phyloP scores from a whole-genome alignment of 2,888 invertebrate genomes.

The Tetragonisca angustula region DNA sequence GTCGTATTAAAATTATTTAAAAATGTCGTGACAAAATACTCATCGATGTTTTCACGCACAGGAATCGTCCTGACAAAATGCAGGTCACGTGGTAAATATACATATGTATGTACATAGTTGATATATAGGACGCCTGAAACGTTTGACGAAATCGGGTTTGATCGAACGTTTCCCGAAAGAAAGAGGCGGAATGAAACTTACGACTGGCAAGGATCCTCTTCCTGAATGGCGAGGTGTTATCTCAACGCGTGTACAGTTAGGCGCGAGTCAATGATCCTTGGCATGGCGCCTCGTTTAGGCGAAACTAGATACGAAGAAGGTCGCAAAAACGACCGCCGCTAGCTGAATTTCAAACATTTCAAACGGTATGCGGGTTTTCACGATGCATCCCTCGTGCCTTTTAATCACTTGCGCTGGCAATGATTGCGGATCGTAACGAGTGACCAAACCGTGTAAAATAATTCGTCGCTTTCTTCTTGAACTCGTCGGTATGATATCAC shows the following conservation, averaged over 20 bases:
- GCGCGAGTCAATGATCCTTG: conserved; percentile 77
- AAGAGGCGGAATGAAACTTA: conserved; percentile 8
- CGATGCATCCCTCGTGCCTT: conserved; percentile 9
- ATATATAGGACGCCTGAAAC: conserved; percentile 48
- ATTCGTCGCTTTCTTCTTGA: too few relatives aligned
- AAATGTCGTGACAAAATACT: neutral
- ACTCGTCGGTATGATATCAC: too few relatives aligned
- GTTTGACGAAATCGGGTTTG: conserved; percentile 62
- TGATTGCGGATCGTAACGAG: too few relatives aligned
- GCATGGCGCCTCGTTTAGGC: conserved; percentile 74
- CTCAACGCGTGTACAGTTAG: conserved; percentile 75
- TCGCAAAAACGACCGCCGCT: conserved; percentile 62
- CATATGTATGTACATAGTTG: neutral
- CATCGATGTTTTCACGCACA: conserved; percentile 32
- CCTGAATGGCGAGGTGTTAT: conserved; percentile 62
- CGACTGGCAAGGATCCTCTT: conserved; percentile 58
- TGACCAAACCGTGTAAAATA: too few relatives aligned
- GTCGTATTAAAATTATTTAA: too few relatives aligned
- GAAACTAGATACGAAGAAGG: conserved; percentile 76
- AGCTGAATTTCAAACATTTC: conserved; percentile 65
- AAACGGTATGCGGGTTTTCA: conserved; percentile 53
- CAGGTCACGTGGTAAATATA: conserved; percentile 45
- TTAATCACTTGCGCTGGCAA: too few relatives aligned
- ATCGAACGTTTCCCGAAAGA: conserved; percentile 31
- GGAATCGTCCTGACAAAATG: conserved; percentile 54